Conservation (phyloP, 2,888 invertebrate genomes). For the Mimas tiliae region DNA sequence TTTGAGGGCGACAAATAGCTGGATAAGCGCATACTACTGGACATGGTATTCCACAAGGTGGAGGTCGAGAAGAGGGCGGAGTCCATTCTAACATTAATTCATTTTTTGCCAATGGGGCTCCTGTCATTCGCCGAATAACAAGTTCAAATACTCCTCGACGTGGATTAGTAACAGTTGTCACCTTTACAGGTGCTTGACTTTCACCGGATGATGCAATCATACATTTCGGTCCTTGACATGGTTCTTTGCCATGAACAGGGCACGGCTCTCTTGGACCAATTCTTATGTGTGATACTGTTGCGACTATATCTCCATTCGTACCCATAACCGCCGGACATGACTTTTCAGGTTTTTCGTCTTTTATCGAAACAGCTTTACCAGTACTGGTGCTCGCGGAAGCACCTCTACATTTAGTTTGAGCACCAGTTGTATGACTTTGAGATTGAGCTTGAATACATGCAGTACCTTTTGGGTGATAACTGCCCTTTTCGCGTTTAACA, state of each 20-base stretch:
- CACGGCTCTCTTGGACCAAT: conserved; percentile 67
- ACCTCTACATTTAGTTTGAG: conserved; percentile 50
- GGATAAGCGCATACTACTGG: conserved; percentile 44
- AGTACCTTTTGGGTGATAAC: conserved; percentile 31
- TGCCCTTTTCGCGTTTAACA: conserved; percentile 37
- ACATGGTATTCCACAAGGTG: conserved; percentile 51
- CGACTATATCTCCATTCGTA: conserved; percentile 62
- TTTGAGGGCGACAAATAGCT: conserved; percentile 50
- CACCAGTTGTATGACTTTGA: conserved; percentile 35
- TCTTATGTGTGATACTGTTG: conserved; percentile 69
- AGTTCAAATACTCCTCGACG: conserved; percentile 77
- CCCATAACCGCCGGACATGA: conserved; percentile 50
- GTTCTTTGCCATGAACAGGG: conserved; percentile 59
- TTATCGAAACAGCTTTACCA: conserved; percentile 60
- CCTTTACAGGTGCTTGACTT: conserved; percentile 64
- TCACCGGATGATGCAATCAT: conserved; percentile 52
- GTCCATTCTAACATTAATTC: conserved; percentile 80
- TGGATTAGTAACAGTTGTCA: conserved; percentile 65
- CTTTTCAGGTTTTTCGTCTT: conserved; percentile 48
- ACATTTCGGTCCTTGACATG: conserved; percentile 71
- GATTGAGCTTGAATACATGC: conserved; percentile 40
- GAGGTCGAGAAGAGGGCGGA: conserved; percentile 63
- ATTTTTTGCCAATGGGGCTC: conserved; percentile 73
- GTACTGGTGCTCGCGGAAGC: conserved; percentile 47
- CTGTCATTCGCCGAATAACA: conserved; percentile 69